Percentiles rank a stretch among this genome's conserved stretches.
Conservation (phyloP, 2,888 invertebrate genomes). For the Microchrysa polita region DNA sequence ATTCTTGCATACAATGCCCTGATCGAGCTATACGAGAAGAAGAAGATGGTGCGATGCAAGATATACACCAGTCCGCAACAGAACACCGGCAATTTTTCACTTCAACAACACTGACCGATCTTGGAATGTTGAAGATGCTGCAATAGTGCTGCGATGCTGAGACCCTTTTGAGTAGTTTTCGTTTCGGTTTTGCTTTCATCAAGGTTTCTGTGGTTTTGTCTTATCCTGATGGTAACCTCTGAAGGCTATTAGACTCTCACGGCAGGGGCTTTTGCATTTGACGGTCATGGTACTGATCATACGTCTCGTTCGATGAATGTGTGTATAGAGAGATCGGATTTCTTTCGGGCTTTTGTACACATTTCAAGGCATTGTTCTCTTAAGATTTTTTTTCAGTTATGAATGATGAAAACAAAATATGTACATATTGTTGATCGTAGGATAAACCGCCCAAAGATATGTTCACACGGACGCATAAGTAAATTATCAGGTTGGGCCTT, state of each 20-base stretch:
- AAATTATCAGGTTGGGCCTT: too few relatives aligned
- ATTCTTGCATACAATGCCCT: neutral
- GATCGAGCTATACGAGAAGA: neutral
- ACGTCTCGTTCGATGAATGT: neutral
- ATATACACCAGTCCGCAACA: too few relatives aligned
- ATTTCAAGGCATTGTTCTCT: neutral
- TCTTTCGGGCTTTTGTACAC: neutral
- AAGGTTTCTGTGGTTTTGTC: slow-evolving; percentile 21
- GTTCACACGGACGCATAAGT: too few relatives aligned
- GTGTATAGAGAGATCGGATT: neutral
- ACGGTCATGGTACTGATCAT: neutral
- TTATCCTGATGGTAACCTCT: slow-evolving; percentile 4
- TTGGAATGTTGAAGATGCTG: slow-evolving; percentile 7
- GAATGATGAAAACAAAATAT: neutral
- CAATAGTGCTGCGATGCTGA: neutral
- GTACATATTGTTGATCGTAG: too few relatives aligned
- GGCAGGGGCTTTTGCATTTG: neutral
- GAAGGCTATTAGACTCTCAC: neutral
- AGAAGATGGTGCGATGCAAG: neutral
- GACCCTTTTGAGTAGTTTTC: neutral
- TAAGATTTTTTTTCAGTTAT: neutral
- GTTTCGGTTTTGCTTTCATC: slow-evolving; percentile 5
- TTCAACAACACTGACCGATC: neutral
- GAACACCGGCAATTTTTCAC: neutral
- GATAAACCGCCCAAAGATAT: too few relatives aligned